Evolutionary conservation across 2,113 vertebrate species (phyloP), one percentile per base, ranked within the genome.

Genomic region (Charadrius vociferus): DNA sequence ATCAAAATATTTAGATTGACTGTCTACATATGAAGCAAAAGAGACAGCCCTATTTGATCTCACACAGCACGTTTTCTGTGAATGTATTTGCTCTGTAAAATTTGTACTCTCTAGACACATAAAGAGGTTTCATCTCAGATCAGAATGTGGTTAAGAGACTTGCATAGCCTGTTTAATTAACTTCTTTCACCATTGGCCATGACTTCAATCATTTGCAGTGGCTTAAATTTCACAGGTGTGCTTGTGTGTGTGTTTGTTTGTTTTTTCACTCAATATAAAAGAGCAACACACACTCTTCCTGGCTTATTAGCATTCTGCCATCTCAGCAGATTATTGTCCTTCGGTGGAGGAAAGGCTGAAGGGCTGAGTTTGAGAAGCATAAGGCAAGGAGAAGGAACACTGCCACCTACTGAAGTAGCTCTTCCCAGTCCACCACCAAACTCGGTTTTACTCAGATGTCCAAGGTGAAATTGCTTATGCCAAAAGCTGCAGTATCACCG

Each of bases 201-300:
- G 45, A 59, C 62, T 95, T 95, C 84, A 94, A 80, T 91, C 50
- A 77, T 91, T 82, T 90, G 14, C 43, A 85, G 74, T 29, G 79
- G 11, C 36, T 90, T 68, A 32, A 72, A 79, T 91, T 91, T 94
- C 90, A 82, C 92, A 95, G 92, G 91, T 95, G 81, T 80, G 30
- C 12, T 72, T 34, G 21, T 53, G 22, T 80, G 47, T 45, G 20
- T 82, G 47, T 80, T 83, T 79, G 72, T 67, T 88, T 92, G 65
- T 24, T 95, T 95, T 95, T 85, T 62, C 43, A 56, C n/a, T 34
- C 61, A 14, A 0, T 67, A 72, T 24, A 70, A 86, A 95, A 10
- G 18, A 82, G 26, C 45, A 92, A 45, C 53, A 75, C 24, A 34
- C 22, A 21, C 30, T 87, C 12, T 86, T 80, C 34, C 32, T 45